Conservation (phyloP, 2,888 invertebrate species). For the Morpho achilles region DNA sequence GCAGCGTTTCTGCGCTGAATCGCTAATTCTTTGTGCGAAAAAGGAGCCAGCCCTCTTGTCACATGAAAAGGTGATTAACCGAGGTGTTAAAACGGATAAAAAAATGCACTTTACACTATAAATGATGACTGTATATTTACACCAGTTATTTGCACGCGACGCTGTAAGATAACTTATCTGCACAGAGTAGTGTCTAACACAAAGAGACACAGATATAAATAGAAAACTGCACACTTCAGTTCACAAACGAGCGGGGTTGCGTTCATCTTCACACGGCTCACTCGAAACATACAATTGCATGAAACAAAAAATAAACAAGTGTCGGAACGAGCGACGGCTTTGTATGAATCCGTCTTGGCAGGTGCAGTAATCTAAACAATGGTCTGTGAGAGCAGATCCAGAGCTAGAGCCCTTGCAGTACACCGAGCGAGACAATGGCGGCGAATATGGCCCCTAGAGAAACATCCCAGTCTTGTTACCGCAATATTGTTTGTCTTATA, state of each 20-base stretch:
- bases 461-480: conserved; percentile 73
- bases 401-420: conserved; percentile 66
- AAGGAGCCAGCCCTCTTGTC: too few relatives aligned
- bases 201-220: conserved; percentile 16
- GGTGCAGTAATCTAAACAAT: conserved; percentile 77
- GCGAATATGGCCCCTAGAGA: conserved; percentile 69
- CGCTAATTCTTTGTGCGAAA: too few relatives aligned
- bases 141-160: too few relatives aligned
- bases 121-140: too few relatives aligned
- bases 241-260: conserved; percentile 62
- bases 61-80: too few relatives aligned
- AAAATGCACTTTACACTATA: too few relatives aligned
- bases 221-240: conserved; percentile 18
- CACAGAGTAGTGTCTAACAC: not conserved
- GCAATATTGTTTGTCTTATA: conserved; percentile 76
- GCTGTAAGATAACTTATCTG: not conserved
- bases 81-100: too few relatives aligned
- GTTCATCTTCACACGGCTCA: conserved; percentile 48
- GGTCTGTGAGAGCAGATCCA: conserved; percentile 41
- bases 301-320: conserved; percentile 73
- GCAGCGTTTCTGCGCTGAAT: too few relatives aligned
- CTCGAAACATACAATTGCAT: conserved; percentile 74
- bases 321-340: conserved; percentile 66
- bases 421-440: conserved; percentile 68
- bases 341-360: conserved; percentile 69